Evolutionary conservation across 2,797 vertebrate genomes (phyloP), one percentile per base, ranked within the genome.

Genomic region (Triplophysa bombifrons): DNA sequence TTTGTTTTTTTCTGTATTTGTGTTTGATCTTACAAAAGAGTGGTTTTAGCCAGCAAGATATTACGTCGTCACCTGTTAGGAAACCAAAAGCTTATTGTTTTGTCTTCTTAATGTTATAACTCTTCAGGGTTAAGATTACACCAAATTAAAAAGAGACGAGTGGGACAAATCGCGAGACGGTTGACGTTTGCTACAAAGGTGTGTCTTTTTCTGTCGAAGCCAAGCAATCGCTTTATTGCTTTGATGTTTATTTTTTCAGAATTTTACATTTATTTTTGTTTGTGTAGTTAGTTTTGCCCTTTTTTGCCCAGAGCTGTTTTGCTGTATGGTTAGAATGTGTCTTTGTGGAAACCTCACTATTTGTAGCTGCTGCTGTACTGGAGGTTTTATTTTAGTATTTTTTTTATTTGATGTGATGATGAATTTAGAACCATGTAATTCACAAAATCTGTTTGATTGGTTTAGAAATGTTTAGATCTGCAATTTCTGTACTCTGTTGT

Each of bases 71-170:
- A 30, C 51, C 34, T 56, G 82, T 77, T 80, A 84, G 82, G 46
- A 80, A 82, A 77, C 80, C 82, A 77, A 85, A 84, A 78, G 60
- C 70, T 68, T 55, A 10, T 81, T 53, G 48, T 68, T 74, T 64
- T 55, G 61, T 72, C 50, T 58, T 77, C 20, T 82, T 82, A 2
- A 85, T 64, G 10, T 83, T 86, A 53, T 76, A 85, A 38, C 88
- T 87, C 88, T 94, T 93, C 93, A 92, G 92, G 92, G 91, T 88
- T 88, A 91, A 88, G 86, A 89, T 88, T 86, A 92, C 92, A 93
- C 93, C 93, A 93, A 94, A 93, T 91, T 90, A 86, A 91, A 90
- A 58, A 46, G 51, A 73, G 81, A 69, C 58, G 70, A 83, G 72
- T 80, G 73, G n/a, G 55, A 9, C 72, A 64, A 76, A 63, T 30